phyloP scores from a whole-genome alignment of 2,888 invertebrate genomes.

The Allygus modestus region DNA sequence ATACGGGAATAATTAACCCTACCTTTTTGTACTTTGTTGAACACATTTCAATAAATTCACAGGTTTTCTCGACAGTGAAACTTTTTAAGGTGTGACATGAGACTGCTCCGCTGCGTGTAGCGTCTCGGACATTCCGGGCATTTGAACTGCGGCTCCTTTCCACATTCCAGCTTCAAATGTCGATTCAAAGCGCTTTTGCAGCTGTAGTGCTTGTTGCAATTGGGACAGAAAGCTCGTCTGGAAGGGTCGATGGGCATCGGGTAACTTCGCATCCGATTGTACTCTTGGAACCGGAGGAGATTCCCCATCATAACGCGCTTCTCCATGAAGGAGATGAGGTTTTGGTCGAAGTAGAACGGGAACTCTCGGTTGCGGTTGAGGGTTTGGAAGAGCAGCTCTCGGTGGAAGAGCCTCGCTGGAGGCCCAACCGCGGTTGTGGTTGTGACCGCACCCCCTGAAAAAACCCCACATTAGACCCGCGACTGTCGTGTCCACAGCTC shows the following conservation, averaged over 20 bases:
- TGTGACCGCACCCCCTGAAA: background rate
- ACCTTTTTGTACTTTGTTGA: constrained; percentile 60
- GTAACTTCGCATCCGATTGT: constrained; percentile 51
- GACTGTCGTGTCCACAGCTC: background rate
- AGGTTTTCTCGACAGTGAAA: constrained; percentile 71
- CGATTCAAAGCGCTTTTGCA: constrained; percentile 91
- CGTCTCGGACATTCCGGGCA: constrained; percentile 74
- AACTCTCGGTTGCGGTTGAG: constrained; percentile 53
- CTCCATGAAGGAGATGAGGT: constrained; percentile 62
- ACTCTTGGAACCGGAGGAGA: constrained; percentile 55
- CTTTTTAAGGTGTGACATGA: constrained; percentile 77
- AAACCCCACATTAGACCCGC: constrained; percentile 10
- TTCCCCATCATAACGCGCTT: constrained; percentile 60
- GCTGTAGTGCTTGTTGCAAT: constrained; percentile 91
- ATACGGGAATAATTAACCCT: background rate
- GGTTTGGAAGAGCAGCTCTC: constrained; percentile 48
- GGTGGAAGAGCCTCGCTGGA: constrained; percentile 14
- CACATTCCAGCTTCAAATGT: constrained; percentile 76
- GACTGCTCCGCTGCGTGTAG: constrained; percentile 75
- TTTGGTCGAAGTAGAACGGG: constrained; percentile 56
- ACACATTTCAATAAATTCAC: constrained; percentile 54
- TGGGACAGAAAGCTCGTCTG: constrained; percentile 78
- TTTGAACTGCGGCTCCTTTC: constrained; percentile 74
- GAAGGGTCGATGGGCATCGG: constrained; percentile 51
- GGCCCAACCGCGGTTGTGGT: background rate